Conservation (phyloP, 2,888 invertebrate genomes). For the Perizoma affinitatum region DNA sequence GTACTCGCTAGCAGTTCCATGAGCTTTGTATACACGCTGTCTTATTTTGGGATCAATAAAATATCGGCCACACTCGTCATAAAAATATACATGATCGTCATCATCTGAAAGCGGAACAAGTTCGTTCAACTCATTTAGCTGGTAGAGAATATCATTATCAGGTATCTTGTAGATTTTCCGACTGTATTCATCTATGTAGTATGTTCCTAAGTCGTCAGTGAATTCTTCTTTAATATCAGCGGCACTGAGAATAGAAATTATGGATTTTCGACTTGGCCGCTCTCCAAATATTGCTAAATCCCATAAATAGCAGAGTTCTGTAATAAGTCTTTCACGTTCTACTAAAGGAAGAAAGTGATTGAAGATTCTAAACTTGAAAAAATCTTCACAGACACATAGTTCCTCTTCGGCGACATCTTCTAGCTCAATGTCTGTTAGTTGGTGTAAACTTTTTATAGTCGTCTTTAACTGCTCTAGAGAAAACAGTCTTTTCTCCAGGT, state of each 20-base stretch:
- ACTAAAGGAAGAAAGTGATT: constrained; percentile 64
- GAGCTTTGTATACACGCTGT: constrained; percentile 72
- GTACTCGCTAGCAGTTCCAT: constrained; percentile 70
- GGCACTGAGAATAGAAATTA: constrained; percentile 73
- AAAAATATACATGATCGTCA: constrained; percentile 64
- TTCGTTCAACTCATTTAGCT: constrained; percentile 66
- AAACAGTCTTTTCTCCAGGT: constrained; percentile 58
- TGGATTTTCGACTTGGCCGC: constrained; percentile 59
- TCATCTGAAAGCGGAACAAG: constrained; percentile 71
- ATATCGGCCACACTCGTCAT: constrained; percentile 77
- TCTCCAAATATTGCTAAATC: constrained; percentile 68
- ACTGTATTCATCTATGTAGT: constrained; percentile 66
- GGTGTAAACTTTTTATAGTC: constrained; percentile 56
- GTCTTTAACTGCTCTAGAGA: constrained; percentile 66
- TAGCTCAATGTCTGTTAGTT: constrained; percentile 43
- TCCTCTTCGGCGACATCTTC: constrained; percentile 53
- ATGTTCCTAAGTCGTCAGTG: constrained; percentile 69
- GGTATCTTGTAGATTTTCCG: constrained; percentile 71
- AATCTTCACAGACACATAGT: constrained; percentile 67
- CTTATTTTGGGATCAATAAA: constrained; percentile 61
- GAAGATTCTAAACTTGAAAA: constrained; percentile 69
- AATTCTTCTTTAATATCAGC: constrained; percentile 68
- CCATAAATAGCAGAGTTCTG: constrained; percentile 73
- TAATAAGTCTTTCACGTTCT: constrained; percentile 67
- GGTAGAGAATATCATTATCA: constrained; percentile 61